Conservation (phyloP, 92 coral and sea anemone genomes). For the Porites cylindrica region DNA sequence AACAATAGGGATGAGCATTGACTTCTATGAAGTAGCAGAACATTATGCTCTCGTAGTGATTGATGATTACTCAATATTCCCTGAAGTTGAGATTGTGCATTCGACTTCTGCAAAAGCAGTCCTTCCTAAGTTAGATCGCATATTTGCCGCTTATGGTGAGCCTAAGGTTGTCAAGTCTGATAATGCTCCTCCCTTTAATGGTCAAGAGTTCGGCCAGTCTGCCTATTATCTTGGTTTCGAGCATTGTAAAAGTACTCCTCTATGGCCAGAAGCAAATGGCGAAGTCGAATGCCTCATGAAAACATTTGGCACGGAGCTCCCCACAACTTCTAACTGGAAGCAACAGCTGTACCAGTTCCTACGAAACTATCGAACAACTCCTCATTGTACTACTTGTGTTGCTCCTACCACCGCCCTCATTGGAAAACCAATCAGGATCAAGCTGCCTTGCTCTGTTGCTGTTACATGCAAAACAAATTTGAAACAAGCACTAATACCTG, state of each 20-base stretch:
- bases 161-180: constrained; percentile 42
- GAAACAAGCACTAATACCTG: constrained; percentile 8
- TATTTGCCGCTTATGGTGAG: constrained; percentile 15
- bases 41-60: not conserved
- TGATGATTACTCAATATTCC: too few relatives aligned
- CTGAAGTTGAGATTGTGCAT: too few relatives aligned
- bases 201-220: constrained; percentile 44
- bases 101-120: too few relatives aligned
- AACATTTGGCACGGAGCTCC: constrained; percentile 32
- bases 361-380: constrained; percentile 65
- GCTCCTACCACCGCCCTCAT: constrained; percentile 69
- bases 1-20: not conserved
- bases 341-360: constrained; percentile 55
- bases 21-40: constrained; percentile 21
- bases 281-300: constrained; percentile 66
- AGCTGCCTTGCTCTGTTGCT: constrained; percentile 20
- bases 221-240: constrained; percentile 19
- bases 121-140: too few relatives aligned
- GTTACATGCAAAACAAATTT: not conserved
- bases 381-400: constrained; percentile 71
- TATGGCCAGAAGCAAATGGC: constrained; percentile 77
- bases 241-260: not conserved
- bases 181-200: constrained; percentile 18
- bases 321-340: constrained; percentile 40
- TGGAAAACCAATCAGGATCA: constrained; percentile 39